Evolutionary conservation across 2,113 vertebrate genomes (phyloP).

Genomic region (Montifringilla adamsi): DNA sequence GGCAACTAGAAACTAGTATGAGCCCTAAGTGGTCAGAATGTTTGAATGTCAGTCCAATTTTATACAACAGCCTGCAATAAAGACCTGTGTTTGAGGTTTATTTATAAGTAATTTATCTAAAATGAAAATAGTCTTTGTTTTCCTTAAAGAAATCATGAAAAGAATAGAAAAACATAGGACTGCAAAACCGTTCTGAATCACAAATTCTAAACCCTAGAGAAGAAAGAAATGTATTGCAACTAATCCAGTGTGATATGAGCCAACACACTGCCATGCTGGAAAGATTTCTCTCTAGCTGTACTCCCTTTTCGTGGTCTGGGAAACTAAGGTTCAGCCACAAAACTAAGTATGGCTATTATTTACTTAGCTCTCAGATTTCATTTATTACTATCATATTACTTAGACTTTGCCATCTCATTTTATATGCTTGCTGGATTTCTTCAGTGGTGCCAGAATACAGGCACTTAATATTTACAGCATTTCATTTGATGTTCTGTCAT

Average conservation of each 20-base stretch:
- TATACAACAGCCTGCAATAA: neutral
- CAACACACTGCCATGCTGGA: neutral
- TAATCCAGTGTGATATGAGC: neutral
- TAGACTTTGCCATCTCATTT: neutral
- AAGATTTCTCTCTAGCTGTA: neutral
- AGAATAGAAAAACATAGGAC: neutral
- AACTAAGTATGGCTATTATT: neutral
- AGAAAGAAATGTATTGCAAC: neutral
- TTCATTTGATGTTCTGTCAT: slow-evolving; percentile 48
- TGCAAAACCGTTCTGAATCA: neutral
- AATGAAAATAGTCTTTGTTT: neutral
- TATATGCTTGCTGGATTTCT: neutral
- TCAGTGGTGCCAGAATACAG: slow-evolving; percentile 9
- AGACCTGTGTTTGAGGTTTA: neutral
- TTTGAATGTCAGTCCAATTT: neutral
- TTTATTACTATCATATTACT: neutral
- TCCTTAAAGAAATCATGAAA: neutral
- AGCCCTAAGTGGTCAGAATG: neutral
- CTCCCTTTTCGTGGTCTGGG: neutral
- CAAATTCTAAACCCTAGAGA: neutral
- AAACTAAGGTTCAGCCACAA: neutral
- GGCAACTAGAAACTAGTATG: neutral
- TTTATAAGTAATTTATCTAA: neutral
- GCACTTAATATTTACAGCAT: slow-evolving; percentile 61
- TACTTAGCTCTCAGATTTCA: slow-evolving; percentile 9